phyloP scores from a whole-genome alignment of 2,113 vertebrate species.

The Bothrops jararaca region DNA sequence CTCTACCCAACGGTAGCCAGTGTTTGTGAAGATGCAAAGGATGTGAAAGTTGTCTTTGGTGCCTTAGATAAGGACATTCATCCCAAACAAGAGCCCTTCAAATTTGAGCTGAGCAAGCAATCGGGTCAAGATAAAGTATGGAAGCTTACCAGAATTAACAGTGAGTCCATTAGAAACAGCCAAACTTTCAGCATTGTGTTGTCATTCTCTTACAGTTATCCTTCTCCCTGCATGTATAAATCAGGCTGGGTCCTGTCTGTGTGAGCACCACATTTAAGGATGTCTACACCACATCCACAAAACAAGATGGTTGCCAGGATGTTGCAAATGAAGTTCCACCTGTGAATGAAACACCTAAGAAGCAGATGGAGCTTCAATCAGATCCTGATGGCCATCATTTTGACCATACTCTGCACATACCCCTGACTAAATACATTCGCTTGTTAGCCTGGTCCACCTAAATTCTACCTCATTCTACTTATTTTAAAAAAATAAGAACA shows the following conservation, averaged over 20 bases:
- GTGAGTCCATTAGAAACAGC: constrained; percentile 71
- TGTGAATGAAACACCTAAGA: not conserved
- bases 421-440: not conserved
- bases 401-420: not conserved
- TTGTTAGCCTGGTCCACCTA: not conserved
- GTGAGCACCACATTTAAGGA: not conserved
- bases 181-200: fast-evolving
- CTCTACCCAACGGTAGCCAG: constrained; percentile 84
- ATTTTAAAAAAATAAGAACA: not conserved
- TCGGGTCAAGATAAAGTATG: constrained; percentile 87
- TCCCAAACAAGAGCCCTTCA: constrained; percentile 91
- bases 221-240: not conserved
- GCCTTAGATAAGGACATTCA: constrained; percentile 88
- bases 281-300: not conserved
- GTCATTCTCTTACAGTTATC: not conserved
- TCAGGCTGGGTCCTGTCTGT: not conserved
- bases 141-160: constrained; percentile 90
- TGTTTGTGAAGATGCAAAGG: constrained; percentile 88
- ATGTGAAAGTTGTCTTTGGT: constrained; percentile 85
- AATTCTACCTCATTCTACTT: not conserved
- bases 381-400: not conserved
- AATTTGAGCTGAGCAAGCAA: constrained; percentile 90
- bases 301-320: not conserved
- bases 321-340: not conserved
- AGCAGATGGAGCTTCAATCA: not conserved